These are phyloP conservation scores for Zaprionus ghesquierei DNA, from an alignment of 1,140 invertebrate genomes.

Conservation along the genomic window DNA sequence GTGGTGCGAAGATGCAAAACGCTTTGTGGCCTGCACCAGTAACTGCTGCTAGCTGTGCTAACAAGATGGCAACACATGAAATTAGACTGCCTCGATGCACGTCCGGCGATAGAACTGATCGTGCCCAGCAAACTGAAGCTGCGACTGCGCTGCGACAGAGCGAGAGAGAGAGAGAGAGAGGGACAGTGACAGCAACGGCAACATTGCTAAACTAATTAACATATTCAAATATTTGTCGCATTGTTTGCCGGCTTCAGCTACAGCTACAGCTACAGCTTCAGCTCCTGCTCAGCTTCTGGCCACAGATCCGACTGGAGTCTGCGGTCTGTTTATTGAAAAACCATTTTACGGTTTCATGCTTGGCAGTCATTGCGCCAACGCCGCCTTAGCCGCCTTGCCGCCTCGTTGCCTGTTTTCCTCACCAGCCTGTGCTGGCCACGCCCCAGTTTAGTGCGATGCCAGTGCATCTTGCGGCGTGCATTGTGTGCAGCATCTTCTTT, in stretches of 20 bases:
- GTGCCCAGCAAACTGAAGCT: constrained; percentile 56
- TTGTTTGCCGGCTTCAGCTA: constrained; percentile 57
- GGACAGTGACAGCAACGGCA: constrained; percentile 29
- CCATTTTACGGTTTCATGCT: constrained; percentile 80
- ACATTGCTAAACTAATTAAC: constrained; percentile 67
- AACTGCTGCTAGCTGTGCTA: constrained; percentile 54
- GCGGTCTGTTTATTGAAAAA: constrained; percentile 70
- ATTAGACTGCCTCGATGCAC: constrained; percentile 78
- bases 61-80: constrained; percentile 78
- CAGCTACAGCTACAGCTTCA: not conserved
- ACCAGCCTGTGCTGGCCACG: constrained; percentile 39
- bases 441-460: constrained; percentile 44
- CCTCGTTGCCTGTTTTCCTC: not conserved
- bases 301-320: not conserved
- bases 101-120: constrained; percentile 75
- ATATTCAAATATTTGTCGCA: constrained; percentile 81
- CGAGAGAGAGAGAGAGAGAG: constrained; percentile 45
- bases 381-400: constrained; percentile 9
- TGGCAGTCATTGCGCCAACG: constrained; percentile 61
- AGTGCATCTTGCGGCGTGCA: constrained; percentile 34
- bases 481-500: constrained; percentile 34
- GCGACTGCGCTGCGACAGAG: constrained; percentile 46
- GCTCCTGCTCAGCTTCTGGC: not conserved
- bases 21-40: constrained; percentile 38
- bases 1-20: constrained; percentile 76